Base-by-base conservation (phyloP, 2,113 vertebrate species). In the Ovis canadensis region DNA sequence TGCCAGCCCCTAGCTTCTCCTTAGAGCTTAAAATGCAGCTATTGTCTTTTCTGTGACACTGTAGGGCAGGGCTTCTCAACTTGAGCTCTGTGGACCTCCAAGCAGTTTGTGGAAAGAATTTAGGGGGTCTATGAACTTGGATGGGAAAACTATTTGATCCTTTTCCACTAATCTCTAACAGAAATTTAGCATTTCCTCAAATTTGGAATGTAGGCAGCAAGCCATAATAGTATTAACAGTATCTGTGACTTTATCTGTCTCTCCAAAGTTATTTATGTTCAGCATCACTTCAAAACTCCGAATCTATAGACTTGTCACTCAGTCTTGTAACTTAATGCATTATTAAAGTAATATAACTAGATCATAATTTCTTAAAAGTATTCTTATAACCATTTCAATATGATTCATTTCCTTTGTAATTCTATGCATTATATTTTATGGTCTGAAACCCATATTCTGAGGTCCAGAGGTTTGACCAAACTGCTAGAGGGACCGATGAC, bases 1-100 rank as follows among this genome's bases (percentile, higher is more conserved):
- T 97, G 94, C 93, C 91, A 97, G 64, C 64, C 54, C 36, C 21
- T 52, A 93, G 77, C 86, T 97, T 92, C 78, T 97, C 93, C 86
- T 91, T 29, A 16, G 15, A 62, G 50, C 96, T 94, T 50, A 95
- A 93, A 95, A 96, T 77, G 29, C 31, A 78, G 50, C 83, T 83
- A 55, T 96, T 96, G 93, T 98, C 77, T 97, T 92, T 88, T 88
- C 71, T 95, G 80, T 77, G 55, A 81, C 59, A 80, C 52, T 62
- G 19, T 27, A 60, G 74, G 52, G 57, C 55, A 84, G 40, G 12
- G 50, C 29, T 94, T 45, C 78, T 95, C 78, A 71, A 60, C 48
- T 67, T 84, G 48, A 94, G 31, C 85, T 97, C 67, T 27, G 0
- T n/a, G 36, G 54, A 85, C 90, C 86, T 95, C 78, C 36, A 62